Conservation (phyloP, 1,140 invertebrate genomes). For the Drosophila sechellia region DNA sequence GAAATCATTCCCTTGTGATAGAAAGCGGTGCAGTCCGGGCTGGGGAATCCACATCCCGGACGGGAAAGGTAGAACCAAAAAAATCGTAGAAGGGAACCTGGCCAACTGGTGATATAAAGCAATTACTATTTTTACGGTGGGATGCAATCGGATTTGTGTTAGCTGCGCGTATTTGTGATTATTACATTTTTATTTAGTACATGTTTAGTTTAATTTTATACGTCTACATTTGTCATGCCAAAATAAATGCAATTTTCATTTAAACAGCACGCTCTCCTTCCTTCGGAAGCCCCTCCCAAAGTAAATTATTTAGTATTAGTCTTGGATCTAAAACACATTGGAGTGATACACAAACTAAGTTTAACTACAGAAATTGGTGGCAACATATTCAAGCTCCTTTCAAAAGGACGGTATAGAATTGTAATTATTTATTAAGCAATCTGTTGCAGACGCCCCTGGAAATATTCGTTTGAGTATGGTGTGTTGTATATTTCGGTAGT, state of each 20-base stretch:
- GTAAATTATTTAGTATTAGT: background rate
- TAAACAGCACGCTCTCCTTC: background rate
- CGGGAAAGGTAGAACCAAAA: background rate
- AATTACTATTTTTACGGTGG: conserved; percentile 59
- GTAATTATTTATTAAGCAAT: conserved; percentile 4
- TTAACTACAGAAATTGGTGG: conserved; percentile 28
- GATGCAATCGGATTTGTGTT: conserved; percentile 18
- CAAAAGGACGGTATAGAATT: conserved; percentile 33
- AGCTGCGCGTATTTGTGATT: conserved; percentile 54
- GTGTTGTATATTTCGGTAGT: conserved; percentile 35
- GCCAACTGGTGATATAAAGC: conserved; percentile 69
- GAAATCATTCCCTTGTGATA: conserved; percentile 47
- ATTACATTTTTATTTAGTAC: conserved; percentile 60
- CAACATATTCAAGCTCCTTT: conserved; percentile 58
- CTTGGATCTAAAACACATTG: conserved; percentile 1
- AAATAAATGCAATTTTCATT: conserved; percentile 65
- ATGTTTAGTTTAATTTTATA: conserved; percentile 54
- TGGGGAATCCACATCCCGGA: conserved; percentile 3
- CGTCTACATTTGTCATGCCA: conserved; percentile 49
- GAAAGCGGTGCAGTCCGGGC: conserved; percentile 7
- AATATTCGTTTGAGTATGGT: conserved; percentile 3
- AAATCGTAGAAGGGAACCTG: background rate
- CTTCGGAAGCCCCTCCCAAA: background rate
- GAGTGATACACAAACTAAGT: conserved; percentile 40
- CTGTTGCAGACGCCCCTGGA: conserved; percentile 11